These are phyloP conservation scores for Acronicta alni DNA, from an alignment of 2,888 invertebrate species.

Conservation along the genomic window DNA sequence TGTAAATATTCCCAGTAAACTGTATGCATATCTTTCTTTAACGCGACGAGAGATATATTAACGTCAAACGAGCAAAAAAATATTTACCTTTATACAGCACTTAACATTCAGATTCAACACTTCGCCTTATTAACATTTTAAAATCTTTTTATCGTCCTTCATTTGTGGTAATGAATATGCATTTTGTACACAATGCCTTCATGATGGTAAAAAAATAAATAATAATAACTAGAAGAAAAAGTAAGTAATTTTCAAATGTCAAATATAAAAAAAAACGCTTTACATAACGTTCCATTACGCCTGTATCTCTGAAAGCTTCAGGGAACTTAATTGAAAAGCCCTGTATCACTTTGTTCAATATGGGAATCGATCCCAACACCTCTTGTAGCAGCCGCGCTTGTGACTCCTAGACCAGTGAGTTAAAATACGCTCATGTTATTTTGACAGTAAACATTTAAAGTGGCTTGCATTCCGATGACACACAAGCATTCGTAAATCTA, in stretches of 20 bases:
- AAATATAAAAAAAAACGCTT: not conserved
- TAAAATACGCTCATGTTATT: no score
- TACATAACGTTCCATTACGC: no score
- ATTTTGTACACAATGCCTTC: slow-evolving; percentile 19
- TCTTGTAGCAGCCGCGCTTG: no score
- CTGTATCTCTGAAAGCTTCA: no score
- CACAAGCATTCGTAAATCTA: slow-evolving; percentile 13
- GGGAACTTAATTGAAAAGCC: no score
- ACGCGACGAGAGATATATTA: slow-evolving; percentile 39
- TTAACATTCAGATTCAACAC: slow-evolving; percentile 60
- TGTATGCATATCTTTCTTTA: slow-evolving; percentile 41
- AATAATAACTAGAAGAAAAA: not conserved
- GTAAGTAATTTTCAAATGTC: not conserved
- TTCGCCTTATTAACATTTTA: slow-evolving; percentile 66
- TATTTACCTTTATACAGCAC: slow-evolving; percentile 50
- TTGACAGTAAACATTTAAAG: no score
- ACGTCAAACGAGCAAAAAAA: slow-evolving; percentile 46
- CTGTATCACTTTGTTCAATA: no score
- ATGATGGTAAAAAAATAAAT: not conserved
- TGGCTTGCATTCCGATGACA: slow-evolving; percentile 11
- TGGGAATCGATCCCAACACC: no score
- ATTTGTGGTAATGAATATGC: slow-evolving; percentile 48
- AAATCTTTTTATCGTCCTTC: slow-evolving; percentile 60
- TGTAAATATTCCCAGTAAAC: slow-evolving; percentile 45
- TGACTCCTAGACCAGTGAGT: no score